Evolutionary conservation across 2,113 vertebrate genomes (phyloP).

Genomic region (human (Homo sapiens)): DNA sequence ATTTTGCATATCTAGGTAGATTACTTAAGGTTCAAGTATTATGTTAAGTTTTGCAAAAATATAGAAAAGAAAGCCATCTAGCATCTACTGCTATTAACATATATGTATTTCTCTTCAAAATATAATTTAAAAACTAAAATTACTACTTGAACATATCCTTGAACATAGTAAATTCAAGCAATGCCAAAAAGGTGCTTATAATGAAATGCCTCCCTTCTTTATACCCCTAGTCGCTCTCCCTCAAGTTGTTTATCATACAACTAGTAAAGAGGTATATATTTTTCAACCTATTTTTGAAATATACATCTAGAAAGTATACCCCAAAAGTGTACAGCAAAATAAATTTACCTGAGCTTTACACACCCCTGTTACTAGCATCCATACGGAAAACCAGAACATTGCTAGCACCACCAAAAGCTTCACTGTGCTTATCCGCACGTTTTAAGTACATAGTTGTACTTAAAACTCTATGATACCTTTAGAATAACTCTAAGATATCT

Average conservation of each 20-base stretch:
- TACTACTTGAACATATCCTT: neutral
- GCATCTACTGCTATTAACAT: neutral
- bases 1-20: neutral
- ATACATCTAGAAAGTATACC: neutral
- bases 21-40: neutral
- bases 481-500: neutral
- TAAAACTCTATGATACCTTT: neutral
- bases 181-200: neutral
- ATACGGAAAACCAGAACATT: neutral
- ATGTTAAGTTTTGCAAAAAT: neutral
- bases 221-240: neutral
- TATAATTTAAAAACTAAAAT: slow-evolving; percentile 28
- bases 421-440: neutral
- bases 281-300: neutral
- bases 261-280: neutral
- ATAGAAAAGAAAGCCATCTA: neutral
- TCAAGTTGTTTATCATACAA: neutral
- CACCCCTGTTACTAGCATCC: neutral
- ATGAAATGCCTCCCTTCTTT: neutral
- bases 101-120: neutral
- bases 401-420: neutral
- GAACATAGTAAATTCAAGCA: neutral
- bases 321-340: neutral
- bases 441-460: neutral
- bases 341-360: neutral